Conservation (phyloP, 1,140 invertebrate genomes). For the Nephila pilipes region DNA sequence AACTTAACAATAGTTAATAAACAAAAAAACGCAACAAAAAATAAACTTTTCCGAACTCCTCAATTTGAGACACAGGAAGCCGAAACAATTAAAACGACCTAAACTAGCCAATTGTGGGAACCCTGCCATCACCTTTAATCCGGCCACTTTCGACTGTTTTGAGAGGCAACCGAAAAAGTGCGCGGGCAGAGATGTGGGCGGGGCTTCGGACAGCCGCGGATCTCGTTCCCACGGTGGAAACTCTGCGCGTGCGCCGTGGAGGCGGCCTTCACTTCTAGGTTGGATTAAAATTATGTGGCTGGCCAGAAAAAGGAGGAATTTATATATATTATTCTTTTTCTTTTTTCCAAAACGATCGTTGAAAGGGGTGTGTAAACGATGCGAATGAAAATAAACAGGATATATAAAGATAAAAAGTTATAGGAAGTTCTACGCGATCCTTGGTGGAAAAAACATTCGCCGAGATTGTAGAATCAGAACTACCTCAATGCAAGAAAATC, state of each 20-base stretch:
- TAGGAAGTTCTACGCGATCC: neutral
- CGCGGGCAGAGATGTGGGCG: constrained; percentile 67
- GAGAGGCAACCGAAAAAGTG: constrained; percentile 58
- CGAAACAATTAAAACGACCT: neutral
- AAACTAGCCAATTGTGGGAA: constrained; percentile 59
- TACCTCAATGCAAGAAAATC: too few relatives aligned
- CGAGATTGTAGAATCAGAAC: neutral
- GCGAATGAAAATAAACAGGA: constrained; percentile 16
- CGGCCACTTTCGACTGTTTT: neutral
- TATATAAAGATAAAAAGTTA: neutral
- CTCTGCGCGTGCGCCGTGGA: constrained; percentile 52
- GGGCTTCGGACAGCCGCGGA: constrained; percentile 47
- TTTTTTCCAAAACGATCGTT: neutral
- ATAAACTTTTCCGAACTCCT: too few relatives aligned
- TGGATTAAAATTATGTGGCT: constrained; percentile 57
- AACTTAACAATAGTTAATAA: too few relatives aligned
- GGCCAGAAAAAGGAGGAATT: neutral
- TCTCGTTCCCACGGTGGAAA: constrained; percentile 66
- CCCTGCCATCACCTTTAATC: constrained; percentile 8
- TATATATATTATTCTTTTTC: neutral
- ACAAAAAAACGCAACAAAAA: too few relatives aligned
- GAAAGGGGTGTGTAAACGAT: neutral
- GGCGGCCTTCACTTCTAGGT: constrained; percentile 62
- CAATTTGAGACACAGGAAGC: neutral
- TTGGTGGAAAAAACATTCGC: neutral